Percentiles rank a stretch among this genome's conserved stretches.
Conservation (phyloP, 2,113 vertebrate species). For the Scartelaos histophorus region DNA sequence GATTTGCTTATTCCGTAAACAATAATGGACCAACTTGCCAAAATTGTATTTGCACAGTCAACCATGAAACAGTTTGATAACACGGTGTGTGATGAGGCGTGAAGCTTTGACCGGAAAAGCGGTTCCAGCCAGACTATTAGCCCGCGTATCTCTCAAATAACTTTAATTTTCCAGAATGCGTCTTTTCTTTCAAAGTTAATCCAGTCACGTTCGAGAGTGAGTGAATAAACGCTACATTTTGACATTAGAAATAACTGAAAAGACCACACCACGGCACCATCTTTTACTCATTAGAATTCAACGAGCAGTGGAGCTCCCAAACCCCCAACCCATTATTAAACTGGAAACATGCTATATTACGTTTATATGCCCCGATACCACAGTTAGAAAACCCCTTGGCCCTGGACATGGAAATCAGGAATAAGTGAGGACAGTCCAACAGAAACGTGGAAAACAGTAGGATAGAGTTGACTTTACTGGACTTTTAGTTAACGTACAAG, state of each 20-base stretch:
- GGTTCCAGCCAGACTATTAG: not conserved
- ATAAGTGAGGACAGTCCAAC: not conserved
- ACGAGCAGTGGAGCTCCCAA: not conserved
- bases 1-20: no score
- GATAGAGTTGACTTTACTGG: not conserved
- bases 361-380: not conserved
- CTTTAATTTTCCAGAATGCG: not conserved
- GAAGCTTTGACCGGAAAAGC: not conserved
- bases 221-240: not conserved
- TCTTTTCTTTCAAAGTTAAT: conserved; percentile 3
- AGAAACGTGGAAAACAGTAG: not conserved
- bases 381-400: not conserved
- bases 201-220: conserved; percentile 8
- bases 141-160: not conserved
- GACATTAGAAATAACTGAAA: not conserved
- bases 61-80: not conserved
- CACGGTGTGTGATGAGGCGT: not conserved
- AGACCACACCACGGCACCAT: conserved; percentile 17
- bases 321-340: conserved; percentile 10
- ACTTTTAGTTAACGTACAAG: not conserved
- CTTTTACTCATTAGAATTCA: conserved; percentile 29
- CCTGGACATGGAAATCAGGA: not conserved
- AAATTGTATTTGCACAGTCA: not conserved
- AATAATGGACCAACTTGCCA: not conserved
- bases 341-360: not conserved